A percentile compares a stretch with the other conserved stretches of the same genome.
phyloP scores from a whole-genome alignment of 2,888 invertebrate species.

The Arctia plantaginis region DNA sequence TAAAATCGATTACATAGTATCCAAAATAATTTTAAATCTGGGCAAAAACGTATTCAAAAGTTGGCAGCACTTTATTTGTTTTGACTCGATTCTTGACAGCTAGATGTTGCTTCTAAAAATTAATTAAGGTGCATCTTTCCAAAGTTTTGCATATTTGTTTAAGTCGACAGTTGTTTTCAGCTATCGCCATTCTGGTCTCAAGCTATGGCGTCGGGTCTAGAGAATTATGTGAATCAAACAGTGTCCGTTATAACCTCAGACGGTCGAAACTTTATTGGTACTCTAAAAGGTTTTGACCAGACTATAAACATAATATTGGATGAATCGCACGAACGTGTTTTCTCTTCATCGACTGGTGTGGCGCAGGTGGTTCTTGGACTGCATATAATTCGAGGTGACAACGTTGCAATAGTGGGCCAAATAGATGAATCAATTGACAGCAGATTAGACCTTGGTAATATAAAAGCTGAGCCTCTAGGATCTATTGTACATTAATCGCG shows the following conservation, averaged over 20 bases:
- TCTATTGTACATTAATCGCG: constrained; percentile 92
- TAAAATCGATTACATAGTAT: too few relatives aligned
- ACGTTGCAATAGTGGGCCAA: constrained; percentile 96
- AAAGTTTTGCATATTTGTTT: not conserved
- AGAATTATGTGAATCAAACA: constrained; percentile 95
- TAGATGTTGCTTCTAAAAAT: not conserved
- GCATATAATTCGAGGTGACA: constrained; percentile 99
- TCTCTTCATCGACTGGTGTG: constrained; percentile 96
- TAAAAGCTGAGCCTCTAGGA: constrained; percentile 94
- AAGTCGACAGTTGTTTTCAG: not conserved
- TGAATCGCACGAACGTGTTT: constrained; percentile 99
- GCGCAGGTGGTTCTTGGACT: constrained; percentile 95
- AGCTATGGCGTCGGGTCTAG: constrained; percentile 93
- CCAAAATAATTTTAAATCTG: constrained; percentile 90
- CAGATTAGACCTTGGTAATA: constrained; percentile 91
- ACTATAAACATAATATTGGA: constrained; percentile 99
- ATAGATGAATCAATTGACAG: constrained; percentile 94
- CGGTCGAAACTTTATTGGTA: constrained; percentile 98
- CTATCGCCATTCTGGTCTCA: not conserved
- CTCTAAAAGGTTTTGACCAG: constrained; percentile 99
- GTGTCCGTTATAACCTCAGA: constrained; percentile 98
- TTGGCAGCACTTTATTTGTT: not conserved
- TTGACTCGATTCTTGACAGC: not conserved
- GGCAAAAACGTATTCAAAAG: not conserved
- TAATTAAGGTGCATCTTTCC: not conserved